Evolutionary conservation across 2,113 vertebrate genomes (phyloP).

Genomic region (Tapirus terrestris): DNA sequence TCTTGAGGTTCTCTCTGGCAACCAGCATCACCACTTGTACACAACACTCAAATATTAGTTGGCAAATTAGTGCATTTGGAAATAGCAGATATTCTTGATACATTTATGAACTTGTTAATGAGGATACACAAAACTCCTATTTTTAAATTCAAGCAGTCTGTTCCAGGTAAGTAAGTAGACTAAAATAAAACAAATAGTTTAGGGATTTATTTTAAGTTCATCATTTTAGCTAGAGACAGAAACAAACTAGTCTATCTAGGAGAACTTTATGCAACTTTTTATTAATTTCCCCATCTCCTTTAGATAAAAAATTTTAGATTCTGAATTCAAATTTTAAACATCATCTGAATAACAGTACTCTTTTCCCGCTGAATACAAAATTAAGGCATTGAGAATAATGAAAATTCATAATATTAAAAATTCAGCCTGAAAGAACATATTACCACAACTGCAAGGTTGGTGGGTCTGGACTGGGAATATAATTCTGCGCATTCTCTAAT

Average conservation of each 20-base stretch:
- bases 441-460: not conserved
- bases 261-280: not conserved
- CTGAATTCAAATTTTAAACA: slow-evolving; percentile 2
- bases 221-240: not conserved
- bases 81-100: not conserved
- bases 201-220: not conserved
- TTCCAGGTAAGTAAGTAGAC: not conserved
- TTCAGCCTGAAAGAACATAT: not conserved
- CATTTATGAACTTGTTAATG: not conserved
- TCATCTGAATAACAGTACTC: not conserved
- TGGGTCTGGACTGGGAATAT: not conserved
- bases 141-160: not conserved
- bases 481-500: not conserved
- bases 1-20: not conserved
- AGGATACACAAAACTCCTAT: not conserved
- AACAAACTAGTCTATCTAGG: not conserved
- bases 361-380: slow-evolving; percentile 5
- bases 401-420: not conserved
- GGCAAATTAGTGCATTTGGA: not conserved
- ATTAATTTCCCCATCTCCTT: not conserved
- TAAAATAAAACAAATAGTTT: not conserved
- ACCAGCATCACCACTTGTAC: not conserved
- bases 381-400: not conserved
- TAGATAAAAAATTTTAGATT: not conserved
- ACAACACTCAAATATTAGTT: not conserved